These are phyloP conservation scores for Brachionus paranguensis DNA, from an alignment of 1,140 invertebrate species.

Conservation along the genomic window DNA sequence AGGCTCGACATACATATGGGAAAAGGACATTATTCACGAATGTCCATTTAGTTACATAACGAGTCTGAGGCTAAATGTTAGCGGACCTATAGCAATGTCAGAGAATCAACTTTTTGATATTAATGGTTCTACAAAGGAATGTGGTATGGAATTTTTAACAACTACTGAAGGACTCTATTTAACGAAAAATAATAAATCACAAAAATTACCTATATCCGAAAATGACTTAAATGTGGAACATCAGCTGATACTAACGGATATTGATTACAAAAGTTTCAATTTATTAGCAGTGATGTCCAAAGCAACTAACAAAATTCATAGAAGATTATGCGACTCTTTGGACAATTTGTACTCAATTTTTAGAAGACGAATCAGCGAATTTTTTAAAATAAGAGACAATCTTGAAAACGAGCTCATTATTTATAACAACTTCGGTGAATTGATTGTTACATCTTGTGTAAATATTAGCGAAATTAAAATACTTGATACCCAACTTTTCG, in stretches of 20 bases:
- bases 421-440: neutral
- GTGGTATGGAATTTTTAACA: neutral
- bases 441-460: neutral
- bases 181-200: neutral
- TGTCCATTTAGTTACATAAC: neutral
- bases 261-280: neutral
- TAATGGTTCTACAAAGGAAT: neutral
- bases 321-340: neutral
- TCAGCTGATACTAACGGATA: too few relatives aligned
- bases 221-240: neutral
- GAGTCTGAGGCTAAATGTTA: neutral
- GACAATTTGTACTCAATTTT: neutral
- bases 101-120: neutral
- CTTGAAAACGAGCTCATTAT: neutral
- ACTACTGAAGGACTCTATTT: neutral
- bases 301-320: slow-evolving; percentile 6
- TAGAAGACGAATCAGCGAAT: neutral
- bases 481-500: neutral
- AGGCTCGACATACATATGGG: neutral
- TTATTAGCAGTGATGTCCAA: neutral
- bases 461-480: neutral
- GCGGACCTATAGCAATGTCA: neutral
- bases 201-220: neutral
- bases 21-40: neutral
- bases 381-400: neutral